Evolutionary conservation across 23 tunicate genomes (phyloP).

Genomic region (Clavelina lepadiformis): DNA sequence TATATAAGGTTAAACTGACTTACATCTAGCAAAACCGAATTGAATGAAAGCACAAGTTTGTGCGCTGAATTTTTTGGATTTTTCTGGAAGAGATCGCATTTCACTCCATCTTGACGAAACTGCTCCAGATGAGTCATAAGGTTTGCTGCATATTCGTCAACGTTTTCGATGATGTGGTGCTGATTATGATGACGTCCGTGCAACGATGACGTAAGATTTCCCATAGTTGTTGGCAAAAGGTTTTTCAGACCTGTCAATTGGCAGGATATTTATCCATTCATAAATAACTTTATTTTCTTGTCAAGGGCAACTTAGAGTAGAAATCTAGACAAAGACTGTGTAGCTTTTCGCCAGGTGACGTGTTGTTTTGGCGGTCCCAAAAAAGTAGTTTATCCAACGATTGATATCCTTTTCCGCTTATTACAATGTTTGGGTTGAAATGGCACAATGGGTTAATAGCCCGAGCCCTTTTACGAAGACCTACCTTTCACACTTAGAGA

Average conservation of each 20-base stretch:
- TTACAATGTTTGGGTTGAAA: no score
- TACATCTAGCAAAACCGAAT: constrained; percentile 46
- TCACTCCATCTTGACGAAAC: constrained; percentile 26
- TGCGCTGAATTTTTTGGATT: constrained; percentile 39
- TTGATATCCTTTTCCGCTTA: no score
- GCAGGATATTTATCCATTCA: no score
- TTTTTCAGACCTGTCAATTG: constrained; percentile 42
- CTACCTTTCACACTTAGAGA: no score
- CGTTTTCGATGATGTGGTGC: constrained; percentile 55
- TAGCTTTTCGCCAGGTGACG: no score
- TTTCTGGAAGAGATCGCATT: constrained; percentile 49
- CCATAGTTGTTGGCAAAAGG: constrained; percentile 46
- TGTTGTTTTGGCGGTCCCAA: no score
- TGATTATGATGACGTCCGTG: constrained; percentile 20
- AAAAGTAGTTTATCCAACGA: no score
- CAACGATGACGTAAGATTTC: constrained; percentile 52
- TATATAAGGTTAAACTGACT: not conserved
- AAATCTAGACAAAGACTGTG: no score
- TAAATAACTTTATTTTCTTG: no score
- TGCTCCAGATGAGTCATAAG: constrained; percentile 43
- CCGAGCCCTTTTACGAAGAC: no score
- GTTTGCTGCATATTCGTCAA: constrained; percentile 53
- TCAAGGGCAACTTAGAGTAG: no score
- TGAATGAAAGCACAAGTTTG: constrained; percentile 69
- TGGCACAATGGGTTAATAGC: no score